Percentiles rank a stretch among this genome's conserved stretches.
These are phyloP conservation scores for Puffinus mauretanicus DNA, from an alignment of 2,113 vertebrate species.

Conservation along the genomic window DNA sequence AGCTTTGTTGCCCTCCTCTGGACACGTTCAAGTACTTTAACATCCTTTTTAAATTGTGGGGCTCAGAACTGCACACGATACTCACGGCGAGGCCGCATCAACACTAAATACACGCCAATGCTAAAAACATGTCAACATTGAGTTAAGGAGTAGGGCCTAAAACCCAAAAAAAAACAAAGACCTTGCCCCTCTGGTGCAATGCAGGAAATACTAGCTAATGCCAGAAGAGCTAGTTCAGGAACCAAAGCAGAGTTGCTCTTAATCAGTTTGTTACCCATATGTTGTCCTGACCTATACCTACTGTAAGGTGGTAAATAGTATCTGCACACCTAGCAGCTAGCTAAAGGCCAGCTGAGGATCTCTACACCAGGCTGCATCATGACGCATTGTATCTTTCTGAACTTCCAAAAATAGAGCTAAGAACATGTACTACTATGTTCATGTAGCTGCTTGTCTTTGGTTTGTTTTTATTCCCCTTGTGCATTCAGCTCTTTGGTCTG, in stretches of 20 bases:
- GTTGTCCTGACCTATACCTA: neutral
- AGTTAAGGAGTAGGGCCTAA: neutral
- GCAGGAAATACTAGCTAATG: neutral
- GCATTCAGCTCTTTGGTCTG: neutral
- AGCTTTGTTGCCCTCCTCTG: neutral
- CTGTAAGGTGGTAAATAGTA: neutral
- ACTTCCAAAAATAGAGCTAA: neutral
- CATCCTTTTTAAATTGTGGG: neutral
- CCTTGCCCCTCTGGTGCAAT: too few relatives aligned
- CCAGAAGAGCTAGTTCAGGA: neutral
- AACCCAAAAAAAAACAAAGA: neutral
- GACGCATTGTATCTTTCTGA: neutral
- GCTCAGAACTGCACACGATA: neutral
- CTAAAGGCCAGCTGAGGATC: neutral
- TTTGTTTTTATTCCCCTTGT: neutral
- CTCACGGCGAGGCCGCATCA: neutral
- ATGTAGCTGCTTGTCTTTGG: neutral
- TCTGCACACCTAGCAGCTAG: neutral
- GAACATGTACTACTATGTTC: rapidly evolving
- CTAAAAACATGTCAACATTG: neutral
- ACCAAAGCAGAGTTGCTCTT: neutral
- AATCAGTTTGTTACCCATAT: neutral
- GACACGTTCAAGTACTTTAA: neutral
- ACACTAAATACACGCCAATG: neutral
- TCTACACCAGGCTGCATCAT: neutral